These are phyloP conservation scores for Syritta pipiens DNA, from an alignment of 2,888 invertebrate genomes.

Conservation along the genomic window DNA sequence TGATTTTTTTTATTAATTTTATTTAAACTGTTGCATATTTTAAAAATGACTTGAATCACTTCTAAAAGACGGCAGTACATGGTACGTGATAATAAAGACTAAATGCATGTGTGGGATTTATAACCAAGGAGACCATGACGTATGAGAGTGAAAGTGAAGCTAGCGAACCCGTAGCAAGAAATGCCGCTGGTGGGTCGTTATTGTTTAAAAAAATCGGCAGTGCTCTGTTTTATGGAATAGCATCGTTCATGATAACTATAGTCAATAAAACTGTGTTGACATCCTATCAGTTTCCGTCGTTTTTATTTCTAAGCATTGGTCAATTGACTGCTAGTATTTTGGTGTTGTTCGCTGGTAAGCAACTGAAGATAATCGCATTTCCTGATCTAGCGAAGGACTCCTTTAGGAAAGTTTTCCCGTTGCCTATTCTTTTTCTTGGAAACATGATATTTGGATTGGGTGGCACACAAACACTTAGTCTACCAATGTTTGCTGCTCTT, in stretches of 20 bases:
- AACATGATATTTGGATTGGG: conserved; percentile 98
- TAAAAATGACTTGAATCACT: too few species aligned
- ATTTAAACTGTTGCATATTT: too few species aligned
- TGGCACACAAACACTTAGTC: conserved; percentile 95
- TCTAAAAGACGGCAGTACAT: too few species aligned
- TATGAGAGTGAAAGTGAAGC: too few species aligned
- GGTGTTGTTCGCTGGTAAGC: conserved; percentile 87
- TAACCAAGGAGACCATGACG: too few species aligned
- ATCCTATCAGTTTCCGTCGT: conserved; percentile 94
- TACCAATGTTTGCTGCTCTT: conserved; percentile 98
- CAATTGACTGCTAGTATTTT: conserved; percentile 93
- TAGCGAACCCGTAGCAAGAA: too few species aligned
- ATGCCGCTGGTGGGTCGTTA: conserved; percentile 73
- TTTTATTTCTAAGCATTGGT: conserved; percentile 92
- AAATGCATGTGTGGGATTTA: too few species aligned
- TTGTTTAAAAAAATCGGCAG: conserved; percentile 81
- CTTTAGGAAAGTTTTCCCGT: conserved; percentile 92
- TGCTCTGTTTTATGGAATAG: conserved; percentile 93
- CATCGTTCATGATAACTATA: conserved; percentile 97
- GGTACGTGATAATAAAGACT: too few species aligned
- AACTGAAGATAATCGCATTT: conserved; percentile 86
- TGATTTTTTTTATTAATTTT: too few species aligned
- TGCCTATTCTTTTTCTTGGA: conserved; percentile 95
- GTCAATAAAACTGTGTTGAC: conserved; percentile 97
- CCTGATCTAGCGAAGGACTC: conserved; percentile 87